Evolutionary conservation across 2,888 invertebrate genomes (phyloP), one percentile per base, ranked within the genome.

Genomic region (Andrena hattorfiana): DNA sequence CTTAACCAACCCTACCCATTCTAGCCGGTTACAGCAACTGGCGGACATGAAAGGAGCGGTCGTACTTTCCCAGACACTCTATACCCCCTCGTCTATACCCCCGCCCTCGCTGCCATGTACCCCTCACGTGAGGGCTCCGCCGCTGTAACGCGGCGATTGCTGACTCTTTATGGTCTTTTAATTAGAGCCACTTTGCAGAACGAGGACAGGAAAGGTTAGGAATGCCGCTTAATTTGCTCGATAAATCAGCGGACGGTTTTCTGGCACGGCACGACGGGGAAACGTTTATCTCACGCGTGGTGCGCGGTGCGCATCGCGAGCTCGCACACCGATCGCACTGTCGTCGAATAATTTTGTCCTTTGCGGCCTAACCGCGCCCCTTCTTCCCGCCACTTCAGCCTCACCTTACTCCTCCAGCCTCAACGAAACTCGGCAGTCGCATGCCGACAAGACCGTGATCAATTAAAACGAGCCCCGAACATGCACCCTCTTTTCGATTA

Each of bases 141-240:
- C 85, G 88, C 90, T 88, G 90, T 92, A 90, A 90, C 87, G 82
- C 88, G 85, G 83, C 84, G 87, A 81, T 84, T 84, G 89, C 89
- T 89, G 88, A 88, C 90, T 91, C 92, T 92, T 92, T 91, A 92
- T 89, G 89, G 91, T 90, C 90, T 91, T 91, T 91, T 92, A 92
- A 92, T 92, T 92, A 92, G 91, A 91, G 85, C 89, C 89, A 91
- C 92, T 92, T 92, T 91, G 89, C 89, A 78, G 84, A 89, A 88
- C 86, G 89, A 87, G 89, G 78, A 85, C 84, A 83, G 85, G 78
- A 85, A 85, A 86, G 81, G 88, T 87, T 84, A 87, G 87, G 86
- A 92, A 91, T 89, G 86, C 88, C 87, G 86, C 85, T 85, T 91
- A 92, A 92, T 91, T 92, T 91, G 86, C 81, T 80, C 90, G 90